Percentiles rank a stretch among this genome's conserved stretches.
These are phyloP conservation scores for Catonia carolina DNA, from an alignment of 2,888 invertebrate species.

Conservation along the genomic window DNA sequence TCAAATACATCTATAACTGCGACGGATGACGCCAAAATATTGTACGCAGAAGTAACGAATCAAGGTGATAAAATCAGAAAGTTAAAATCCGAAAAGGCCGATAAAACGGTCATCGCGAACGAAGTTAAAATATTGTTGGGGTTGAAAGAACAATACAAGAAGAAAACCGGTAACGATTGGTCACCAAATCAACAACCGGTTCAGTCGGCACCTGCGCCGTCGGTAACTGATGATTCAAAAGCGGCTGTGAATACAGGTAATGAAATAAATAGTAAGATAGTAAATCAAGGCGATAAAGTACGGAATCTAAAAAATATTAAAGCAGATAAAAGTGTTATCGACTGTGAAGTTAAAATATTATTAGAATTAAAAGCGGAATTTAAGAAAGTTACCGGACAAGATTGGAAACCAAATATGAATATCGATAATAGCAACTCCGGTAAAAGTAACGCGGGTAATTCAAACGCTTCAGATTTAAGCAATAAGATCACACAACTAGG, in stretches of 20 bases:
- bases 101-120: conserved; percentile 49
- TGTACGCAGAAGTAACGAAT: conserved; percentile 51
- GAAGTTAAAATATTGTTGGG: conserved; percentile 51
- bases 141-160: conserved; percentile 49
- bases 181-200: conserved; percentile 40
- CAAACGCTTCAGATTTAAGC: conserved; percentile 41
- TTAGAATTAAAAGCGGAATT: conserved; percentile 67
- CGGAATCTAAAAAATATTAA: conserved; percentile 62
- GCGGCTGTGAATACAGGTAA: conserved; percentile 28
- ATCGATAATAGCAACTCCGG: conserved; percentile 19
- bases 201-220: conserved; percentile 25
- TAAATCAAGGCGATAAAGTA: conserved; percentile 61
- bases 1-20: too few relatives aligned
- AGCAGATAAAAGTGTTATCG: conserved; percentile 50
- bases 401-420: conserved; percentile 46
- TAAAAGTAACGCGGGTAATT: not conserved
- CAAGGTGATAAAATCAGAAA: conserved; percentile 56
- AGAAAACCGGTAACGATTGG: conserved; percentile 46
- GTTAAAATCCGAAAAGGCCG: conserved; percentile 60
- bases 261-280: conserved; percentile 44
- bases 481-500: conserved; percentile 53
- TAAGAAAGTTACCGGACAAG: conserved; percentile 58
- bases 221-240: conserved; percentile 16
- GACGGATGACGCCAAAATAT: not conserved
- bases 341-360: conserved; percentile 55